Evolutionary conservation across 2,113 vertebrate genomes (phyloP).

Genomic region (Scomber colias): DNA sequence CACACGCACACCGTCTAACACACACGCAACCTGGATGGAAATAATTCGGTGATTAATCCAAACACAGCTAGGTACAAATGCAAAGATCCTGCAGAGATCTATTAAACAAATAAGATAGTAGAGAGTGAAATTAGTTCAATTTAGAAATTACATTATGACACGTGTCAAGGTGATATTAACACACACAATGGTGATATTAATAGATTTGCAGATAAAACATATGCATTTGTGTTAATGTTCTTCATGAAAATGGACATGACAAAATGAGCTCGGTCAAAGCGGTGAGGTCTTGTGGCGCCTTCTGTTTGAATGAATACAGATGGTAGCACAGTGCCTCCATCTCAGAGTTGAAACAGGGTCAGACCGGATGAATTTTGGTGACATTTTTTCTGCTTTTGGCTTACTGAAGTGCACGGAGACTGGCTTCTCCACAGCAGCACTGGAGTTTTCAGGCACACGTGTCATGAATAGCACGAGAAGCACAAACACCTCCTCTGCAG

Average conservation of each 20-base stretch:
- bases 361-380: constrained; percentile 6
- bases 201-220: constrained; percentile 2
- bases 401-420: neutral
- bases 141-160: neutral
- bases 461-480: constrained; percentile 4
- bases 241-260: constrained; percentile 5
- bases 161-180: neutral
- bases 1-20: constrained; percentile 57
- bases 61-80: constrained; percentile 24
- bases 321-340: constrained; percentile 11
- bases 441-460: neutral
- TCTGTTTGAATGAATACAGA: constrained; percentile 40
- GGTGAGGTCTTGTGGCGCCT: constrained; percentile 1
- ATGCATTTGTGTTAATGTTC: neutral
- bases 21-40: constrained; percentile 66
- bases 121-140: neutral
- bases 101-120: neutral
- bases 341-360: neutral
- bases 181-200: neutral
- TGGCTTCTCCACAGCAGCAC: constrained; percentile 34
- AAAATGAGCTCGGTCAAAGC: constrained; percentile 16
- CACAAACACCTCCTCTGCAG: neutral
- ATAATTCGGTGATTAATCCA: constrained; percentile 52
- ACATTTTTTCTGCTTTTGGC: constrained; percentile 19
- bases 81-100: constrained; percentile 29